Conservation (phyloP, 2,113 vertebrate genomes). For the Acrocephalus arundinaceus region DNA sequence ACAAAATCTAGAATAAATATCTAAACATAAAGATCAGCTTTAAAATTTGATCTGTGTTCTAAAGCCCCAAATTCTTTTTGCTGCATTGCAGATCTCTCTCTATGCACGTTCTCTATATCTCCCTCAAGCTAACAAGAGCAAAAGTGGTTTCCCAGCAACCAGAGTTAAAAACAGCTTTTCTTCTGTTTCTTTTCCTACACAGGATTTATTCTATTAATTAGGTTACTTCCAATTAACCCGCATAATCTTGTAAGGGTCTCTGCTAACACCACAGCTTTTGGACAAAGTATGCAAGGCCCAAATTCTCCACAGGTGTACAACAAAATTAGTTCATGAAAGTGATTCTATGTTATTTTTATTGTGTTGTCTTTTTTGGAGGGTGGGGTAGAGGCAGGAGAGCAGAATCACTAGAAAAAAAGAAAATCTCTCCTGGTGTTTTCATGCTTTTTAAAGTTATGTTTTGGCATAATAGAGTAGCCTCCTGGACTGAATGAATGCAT, state of each 20-base stretch:
- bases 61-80: constrained; percentile 56
- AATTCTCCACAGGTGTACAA: background rate
- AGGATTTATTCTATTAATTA: constrained; percentile 77
- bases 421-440: background rate
- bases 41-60: constrained; percentile 15
- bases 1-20: background rate
- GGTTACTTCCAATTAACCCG: constrained; percentile 74
- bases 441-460: background rate
- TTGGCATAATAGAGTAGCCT: background rate
- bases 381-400: background rate
- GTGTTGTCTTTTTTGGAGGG: background rate
- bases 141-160: constrained; percentile 76
- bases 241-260: constrained; percentile 67
- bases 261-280: constrained; percentile 57
- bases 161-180: constrained; percentile 68
- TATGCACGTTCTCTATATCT: constrained; percentile 53
- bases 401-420: background rate
- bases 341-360: background rate
- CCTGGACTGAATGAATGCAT: background rate
- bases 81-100: constrained; percentile 65
- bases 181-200: constrained; percentile 72
- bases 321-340: constrained; percentile 1
- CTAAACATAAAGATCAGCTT: constrained; percentile 2
- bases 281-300: constrained; percentile 53
- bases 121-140: constrained; percentile 70